A percentile compares a stretch with the other conserved stretches of the same genome.
phyloP scores from a whole-genome alignment of 2,113 vertebrate genomes.

The Chitala chitala region DNA sequence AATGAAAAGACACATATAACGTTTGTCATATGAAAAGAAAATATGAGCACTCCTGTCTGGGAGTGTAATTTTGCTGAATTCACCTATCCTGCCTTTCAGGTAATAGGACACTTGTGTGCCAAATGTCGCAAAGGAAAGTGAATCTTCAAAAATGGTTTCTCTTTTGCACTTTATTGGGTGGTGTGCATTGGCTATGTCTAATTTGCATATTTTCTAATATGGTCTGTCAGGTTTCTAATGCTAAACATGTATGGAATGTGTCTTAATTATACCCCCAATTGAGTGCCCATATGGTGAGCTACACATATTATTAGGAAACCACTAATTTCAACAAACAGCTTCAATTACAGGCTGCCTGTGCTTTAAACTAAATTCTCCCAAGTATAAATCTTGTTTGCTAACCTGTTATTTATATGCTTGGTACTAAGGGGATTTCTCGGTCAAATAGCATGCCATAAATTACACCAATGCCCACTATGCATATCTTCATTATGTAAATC shows the following conservation, averaged over 20 bases:
- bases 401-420: slow-evolving; percentile 1
- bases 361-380: neutral
- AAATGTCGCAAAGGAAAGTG: neutral
- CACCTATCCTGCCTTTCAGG: neutral
- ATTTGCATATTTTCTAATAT: neutral
- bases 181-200: slow-evolving; percentile 1
- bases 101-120: neutral
- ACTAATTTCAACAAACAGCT: slow-evolving; percentile 21
- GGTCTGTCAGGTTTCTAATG: slow-evolving; percentile 14
- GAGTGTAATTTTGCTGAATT: neutral
- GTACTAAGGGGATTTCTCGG: neutral
- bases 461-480: neutral
- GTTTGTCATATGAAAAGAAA: no score
- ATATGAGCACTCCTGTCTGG: no score
- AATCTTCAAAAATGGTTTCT: neutral
- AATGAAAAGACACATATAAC: no score
- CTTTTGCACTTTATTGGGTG: neutral
- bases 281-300: slow-evolving; percentile 3
- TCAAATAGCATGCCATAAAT: neutral
- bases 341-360: neutral
- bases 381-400: slow-evolving; percentile 7
- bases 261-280: slow-evolving; percentile 24
- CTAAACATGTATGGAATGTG: slow-evolving; percentile 19
- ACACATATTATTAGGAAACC: slow-evolving; percentile 24
- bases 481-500: neutral